phyloP scores from a whole-genome alignment of 2,888 invertebrate genomes.

The Drosophila sordidapex region DNA sequence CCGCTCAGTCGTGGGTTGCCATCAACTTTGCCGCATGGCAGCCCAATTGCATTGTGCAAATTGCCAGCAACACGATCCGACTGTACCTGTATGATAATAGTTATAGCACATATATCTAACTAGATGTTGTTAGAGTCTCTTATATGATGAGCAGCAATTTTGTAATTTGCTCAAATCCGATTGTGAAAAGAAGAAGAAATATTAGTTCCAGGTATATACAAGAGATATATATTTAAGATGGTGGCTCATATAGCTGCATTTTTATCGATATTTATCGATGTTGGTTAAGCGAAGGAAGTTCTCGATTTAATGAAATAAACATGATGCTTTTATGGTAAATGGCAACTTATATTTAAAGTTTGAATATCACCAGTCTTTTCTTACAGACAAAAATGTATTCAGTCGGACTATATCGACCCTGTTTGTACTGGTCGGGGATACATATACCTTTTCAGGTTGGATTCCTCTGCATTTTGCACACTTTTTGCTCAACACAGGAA shows the following conservation, averaged over 20 bases:
- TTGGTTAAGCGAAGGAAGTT: background rate
- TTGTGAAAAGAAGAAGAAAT: too few species aligned
- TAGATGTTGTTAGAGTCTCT: background rate
- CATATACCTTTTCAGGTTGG: accelerated
- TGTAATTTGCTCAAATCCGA: background rate
- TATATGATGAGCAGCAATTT: background rate
- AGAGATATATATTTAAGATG: background rate
- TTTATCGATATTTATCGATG: background rate
- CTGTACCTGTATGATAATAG: conserved; percentile 3
- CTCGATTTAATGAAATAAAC: too few species aligned
- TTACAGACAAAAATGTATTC: too few species aligned
- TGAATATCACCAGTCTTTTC: background rate
- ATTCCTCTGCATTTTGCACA: background rate
- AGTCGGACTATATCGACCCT: background rate
- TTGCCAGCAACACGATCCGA: conserved; percentile 47
- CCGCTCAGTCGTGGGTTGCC: conserved; percentile 46
- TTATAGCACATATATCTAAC: background rate
- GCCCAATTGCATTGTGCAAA: conserved; percentile 46
- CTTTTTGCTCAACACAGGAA: background rate
- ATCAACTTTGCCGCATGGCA: conserved; percentile 22
- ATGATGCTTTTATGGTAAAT: background rate
- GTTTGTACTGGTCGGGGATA: background rate
- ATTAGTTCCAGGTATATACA: background rate
- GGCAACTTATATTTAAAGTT: background rate
- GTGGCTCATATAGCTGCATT: accelerated